Conservation (phyloP, 1,140 invertebrate species). For the Nilaparvata lugens region DNA sequence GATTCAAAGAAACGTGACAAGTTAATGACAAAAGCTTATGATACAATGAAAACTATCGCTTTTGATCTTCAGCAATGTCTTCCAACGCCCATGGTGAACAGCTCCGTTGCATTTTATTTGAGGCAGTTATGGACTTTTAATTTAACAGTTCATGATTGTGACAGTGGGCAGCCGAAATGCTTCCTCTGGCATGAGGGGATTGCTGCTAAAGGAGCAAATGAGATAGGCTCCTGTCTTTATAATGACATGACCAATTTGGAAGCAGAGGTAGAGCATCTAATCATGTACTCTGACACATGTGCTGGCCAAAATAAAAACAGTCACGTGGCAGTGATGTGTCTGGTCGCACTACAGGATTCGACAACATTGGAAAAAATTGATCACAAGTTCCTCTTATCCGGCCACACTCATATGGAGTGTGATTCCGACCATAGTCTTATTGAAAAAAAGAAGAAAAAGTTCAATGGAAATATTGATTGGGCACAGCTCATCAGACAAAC, state of each 20-base stretch:
- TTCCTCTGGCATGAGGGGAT: slow-evolving; percentile 18
- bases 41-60: slow-evolving; percentile 12
- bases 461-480: background rate
- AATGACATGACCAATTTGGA: slow-evolving; percentile 1
- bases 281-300: background rate
- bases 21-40: background rate
- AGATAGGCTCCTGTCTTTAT: slow-evolving; percentile 15
- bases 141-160: slow-evolving; percentile 17
- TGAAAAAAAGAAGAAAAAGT: background rate
- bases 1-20: background rate
- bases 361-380: background rate
- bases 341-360: background rate
- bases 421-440: background rate
- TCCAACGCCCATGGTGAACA: slow-evolving; percentile 10
- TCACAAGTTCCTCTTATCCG: background rate
- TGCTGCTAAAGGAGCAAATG: slow-evolving; percentile 14
- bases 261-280: background rate
- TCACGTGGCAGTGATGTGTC: background rate
- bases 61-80: slow-evolving; percentile 14
- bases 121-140: slow-evolving; percentile 21
- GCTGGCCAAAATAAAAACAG: background rate
- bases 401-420: background rate
- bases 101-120: slow-evolving; percentile 15
- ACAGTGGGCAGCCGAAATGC: slow-evolving; percentile 17
- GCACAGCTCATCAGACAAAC: background rate